Evolutionary conservation across 2,797 vertebrate species (phyloP).

Genomic region (Anguilla obscura): DNA sequence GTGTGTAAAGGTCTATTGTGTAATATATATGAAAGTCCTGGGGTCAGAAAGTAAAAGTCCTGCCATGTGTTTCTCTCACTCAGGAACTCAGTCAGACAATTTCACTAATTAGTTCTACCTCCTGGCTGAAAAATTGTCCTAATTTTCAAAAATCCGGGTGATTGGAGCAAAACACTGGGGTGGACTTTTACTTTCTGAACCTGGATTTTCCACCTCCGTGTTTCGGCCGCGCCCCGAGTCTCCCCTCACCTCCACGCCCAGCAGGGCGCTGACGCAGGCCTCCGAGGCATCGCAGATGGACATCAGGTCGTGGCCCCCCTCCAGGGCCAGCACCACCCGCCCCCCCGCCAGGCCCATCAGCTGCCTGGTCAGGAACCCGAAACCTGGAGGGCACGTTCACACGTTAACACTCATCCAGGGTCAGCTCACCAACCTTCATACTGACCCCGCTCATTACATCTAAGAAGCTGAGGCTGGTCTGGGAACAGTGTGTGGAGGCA

Average conservation of each 20-base stretch:
- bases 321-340: constrained; percentile 83
- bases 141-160: no score
- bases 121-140: no score
- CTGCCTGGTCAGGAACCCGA: constrained; percentile 89
- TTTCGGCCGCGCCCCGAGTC: neutral
- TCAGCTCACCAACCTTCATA: neutral
- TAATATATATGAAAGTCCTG: neutral
- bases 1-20: neutral
- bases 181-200: no score
- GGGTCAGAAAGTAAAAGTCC: no score
- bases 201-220: neutral
- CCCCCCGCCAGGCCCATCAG: constrained; percentile 88
- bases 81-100: no score
- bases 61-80: no score
- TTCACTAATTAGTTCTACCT: no score
- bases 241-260: constrained; percentile 82
- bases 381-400: constrained; percentile 68
- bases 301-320: constrained; percentile 87
- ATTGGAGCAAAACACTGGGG: no score
- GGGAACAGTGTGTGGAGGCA: neutral
- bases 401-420: neutral
- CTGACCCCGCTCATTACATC: neutral
- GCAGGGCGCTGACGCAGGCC: constrained; percentile 84
- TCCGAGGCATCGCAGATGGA: constrained; percentile 91
- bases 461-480: neutral